phyloP scores from a whole-genome alignment of 1,140 invertebrate genomes.

The Lutraria rhynchaena region DNA sequence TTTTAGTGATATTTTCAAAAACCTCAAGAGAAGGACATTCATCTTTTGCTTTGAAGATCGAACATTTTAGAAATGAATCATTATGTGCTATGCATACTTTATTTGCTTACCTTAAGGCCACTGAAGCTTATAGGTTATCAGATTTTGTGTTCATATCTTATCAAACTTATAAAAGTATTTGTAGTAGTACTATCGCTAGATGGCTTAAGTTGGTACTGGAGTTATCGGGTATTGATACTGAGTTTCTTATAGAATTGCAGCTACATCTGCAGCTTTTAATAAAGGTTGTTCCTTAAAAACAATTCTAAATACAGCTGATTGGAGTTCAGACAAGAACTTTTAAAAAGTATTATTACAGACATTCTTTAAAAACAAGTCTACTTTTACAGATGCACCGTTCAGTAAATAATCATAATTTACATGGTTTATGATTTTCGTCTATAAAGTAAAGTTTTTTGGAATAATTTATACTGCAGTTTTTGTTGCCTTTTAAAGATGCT shows the following conservation, averaged over 20 bases:
- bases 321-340: slow-evolving; percentile 38
- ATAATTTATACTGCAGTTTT: too few species aligned
- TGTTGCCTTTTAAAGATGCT: too few species aligned
- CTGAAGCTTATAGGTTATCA: slow-evolving; percentile 8
- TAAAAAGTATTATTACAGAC: too few species aligned
- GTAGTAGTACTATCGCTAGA: slow-evolving; percentile 41
- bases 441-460: too few species aligned
- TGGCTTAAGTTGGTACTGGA: slow-evolving; percentile 23
- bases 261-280: slow-evolving; percentile 20
- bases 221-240: slow-evolving; percentile 19
- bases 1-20: too few species aligned
- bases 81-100: slow-evolving; percentile 49
- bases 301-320: slow-evolving; percentile 38
- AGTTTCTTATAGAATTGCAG: slow-evolving; percentile 11
- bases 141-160: slow-evolving; percentile 25
- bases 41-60: slow-evolving; percentile 6
- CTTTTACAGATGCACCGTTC: too few species aligned
- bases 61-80: too few species aligned
- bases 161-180: slow-evolving; percentile 29
- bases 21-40: slow-evolving; percentile 6
- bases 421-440: too few species aligned
- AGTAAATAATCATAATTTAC: too few species aligned
- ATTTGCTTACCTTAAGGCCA: slow-evolving; percentile 12
- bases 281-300: slow-evolving; percentile 42
- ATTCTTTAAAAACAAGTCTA: too few species aligned